Base-by-base conservation (phyloP, 2,888 invertebrate genomes). In the Drosophila hamatofila region DNA sequence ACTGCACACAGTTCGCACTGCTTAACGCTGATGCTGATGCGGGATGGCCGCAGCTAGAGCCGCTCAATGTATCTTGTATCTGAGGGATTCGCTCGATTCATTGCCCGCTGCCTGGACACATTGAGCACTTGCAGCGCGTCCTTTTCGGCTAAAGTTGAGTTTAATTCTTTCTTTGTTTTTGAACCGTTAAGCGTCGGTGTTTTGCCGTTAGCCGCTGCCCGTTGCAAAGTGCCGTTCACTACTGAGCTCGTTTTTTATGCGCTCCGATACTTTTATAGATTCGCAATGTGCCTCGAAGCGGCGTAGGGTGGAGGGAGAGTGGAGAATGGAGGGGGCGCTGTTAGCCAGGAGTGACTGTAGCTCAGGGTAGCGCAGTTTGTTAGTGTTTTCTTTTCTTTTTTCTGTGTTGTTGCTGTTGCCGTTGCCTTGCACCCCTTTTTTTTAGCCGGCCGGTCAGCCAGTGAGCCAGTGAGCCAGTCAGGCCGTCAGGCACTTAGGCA, bases 221-320 rank as follows among this genome's bases (percentile, higher is more conserved):
- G 80, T 79, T 88, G 80, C 88, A 89, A 92, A 91, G 91, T 89
- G 90, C 91, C 92, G 91, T 92, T 90, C 90, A 90, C 91, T 89
- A 92, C 92, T 92, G 92, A 92, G 92, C 91, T 89, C 90, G 90
- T 90, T 89, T 89, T 91, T 91, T 91, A 89, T 84, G 89, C 90
- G 88, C 88, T 68, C 89, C 87, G 90, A 90, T 90, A 91, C 90
- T 92, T 92, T 92, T 92, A 92, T 92, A 92, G 89, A 91, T 91
- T 91, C 86, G 90, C 91, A 80, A 89, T 84, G 87, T 88, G 91
- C 88, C 78, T 75, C 49, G 64, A 68, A 70, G 75, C 63, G 25
- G 35, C 18, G 12, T 5, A 25, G 48, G 46, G 27, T 14, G 42
- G 7, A 7, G 30, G 35, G 49, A 39, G 44, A 12, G 4, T 5